A percentile compares a stretch with the other conserved stretches of the same genome.
phyloP scores from a whole-genome alignment of 2,888 invertebrate species.

The Linnaemya vulpina region DNA sequence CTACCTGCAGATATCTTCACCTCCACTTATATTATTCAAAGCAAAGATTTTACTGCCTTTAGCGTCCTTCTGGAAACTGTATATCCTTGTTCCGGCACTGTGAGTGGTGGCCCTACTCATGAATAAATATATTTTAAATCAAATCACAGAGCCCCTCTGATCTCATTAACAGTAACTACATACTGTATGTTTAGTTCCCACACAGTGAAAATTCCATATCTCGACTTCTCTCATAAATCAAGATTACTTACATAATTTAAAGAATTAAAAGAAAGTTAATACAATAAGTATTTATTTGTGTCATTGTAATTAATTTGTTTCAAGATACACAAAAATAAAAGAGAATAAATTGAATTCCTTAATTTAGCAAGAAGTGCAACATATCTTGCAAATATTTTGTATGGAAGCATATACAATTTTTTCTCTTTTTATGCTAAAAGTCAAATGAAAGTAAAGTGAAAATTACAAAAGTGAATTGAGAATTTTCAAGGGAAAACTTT shows the following conservation, averaged over 20 bases:
- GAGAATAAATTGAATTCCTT: not conserved
- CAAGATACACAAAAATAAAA: not conserved
- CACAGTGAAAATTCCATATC: no score
- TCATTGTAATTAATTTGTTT: not conserved
- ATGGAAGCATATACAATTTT: not conserved
- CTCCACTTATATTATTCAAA: no score
- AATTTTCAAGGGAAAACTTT: conserved; percentile 59
- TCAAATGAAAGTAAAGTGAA: conserved; percentile 44
- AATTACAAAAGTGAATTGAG: conserved; percentile 42
- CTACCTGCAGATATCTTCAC: no score
- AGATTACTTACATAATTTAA: not conserved
- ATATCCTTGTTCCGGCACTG: no score
- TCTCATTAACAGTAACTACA: no score
- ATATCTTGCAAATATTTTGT: not conserved
- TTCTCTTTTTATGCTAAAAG: not conserved
- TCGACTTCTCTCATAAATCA: no score
- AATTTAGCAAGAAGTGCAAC: not conserved
- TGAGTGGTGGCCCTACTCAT: no score
- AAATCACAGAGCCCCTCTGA: no score
- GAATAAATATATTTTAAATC: no score
- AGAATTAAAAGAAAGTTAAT: not conserved
- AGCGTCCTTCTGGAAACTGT: no score
- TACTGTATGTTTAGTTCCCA: no score
- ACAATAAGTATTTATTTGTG: not conserved
- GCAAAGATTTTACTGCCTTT: no score